These are phyloP conservation scores for Diadumene lineata DNA, from an alignment of 92 coral and sea anemone genomes.

Conservation along the genomic window DNA sequence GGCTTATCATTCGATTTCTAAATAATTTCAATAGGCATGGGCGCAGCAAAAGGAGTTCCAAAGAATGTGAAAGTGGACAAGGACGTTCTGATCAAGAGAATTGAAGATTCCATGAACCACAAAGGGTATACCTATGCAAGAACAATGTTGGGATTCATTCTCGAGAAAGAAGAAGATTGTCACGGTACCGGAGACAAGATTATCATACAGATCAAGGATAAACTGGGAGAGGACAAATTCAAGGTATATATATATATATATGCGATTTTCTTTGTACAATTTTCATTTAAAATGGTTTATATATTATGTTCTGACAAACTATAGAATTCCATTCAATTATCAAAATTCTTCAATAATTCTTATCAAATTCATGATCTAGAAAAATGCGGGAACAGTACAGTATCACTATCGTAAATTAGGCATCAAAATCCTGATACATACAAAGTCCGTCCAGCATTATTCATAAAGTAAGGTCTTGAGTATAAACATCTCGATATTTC, in stretches of 20 bases:
- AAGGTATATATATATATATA: not conserved
- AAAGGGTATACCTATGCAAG: conserved; percentile 23
- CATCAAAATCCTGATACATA: no score
- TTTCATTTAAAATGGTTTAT: no score
- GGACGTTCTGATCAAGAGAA: conserved; percentile 17
- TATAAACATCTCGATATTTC: no score
- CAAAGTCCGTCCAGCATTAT: no score
- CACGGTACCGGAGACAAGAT: conserved; percentile 16
- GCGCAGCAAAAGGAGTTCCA: conserved; percentile 28
- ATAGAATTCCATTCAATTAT: no score
- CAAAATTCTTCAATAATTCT: no score
- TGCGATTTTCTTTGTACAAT: not conserved
- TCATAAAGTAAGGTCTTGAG: no score
- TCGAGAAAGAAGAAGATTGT: conserved; percentile 30
- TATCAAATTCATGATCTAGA: no score
- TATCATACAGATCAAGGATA: conserved; percentile 28
- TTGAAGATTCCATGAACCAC: conserved; percentile 9
- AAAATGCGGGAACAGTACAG: no score
- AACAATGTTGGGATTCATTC: conserved; percentile 21
- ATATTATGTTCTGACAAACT: no score
- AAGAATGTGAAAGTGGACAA: conserved; percentile 20
- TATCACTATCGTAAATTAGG: no score
- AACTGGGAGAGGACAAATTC: conserved; percentile 28
- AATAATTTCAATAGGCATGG: conserved; percentile 2
- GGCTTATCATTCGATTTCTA: no score